Base-by-base conservation (phyloP, 1,140 invertebrate genomes). In the Olivierus martensii region DNA sequence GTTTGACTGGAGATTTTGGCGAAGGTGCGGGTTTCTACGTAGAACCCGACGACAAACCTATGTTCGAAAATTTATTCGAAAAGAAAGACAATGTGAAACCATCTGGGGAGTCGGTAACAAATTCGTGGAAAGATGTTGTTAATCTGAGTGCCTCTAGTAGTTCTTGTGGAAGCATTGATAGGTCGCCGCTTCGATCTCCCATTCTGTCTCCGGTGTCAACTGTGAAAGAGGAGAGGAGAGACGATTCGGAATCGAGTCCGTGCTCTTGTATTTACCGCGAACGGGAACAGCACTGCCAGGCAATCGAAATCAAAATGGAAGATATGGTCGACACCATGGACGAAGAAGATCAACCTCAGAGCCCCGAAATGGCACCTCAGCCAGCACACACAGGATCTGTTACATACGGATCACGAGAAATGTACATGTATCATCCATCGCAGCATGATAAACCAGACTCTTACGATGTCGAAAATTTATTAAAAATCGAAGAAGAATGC, bases 41-140 rank as follows among this genome's bases (percentile, higher is more conserved):
- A 15, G 46, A 15, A 2, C 46, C 18, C 1, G 83, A 85, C 51
- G 82, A 85, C 53, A 78, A 78, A 46, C 83, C 83, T 2, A 77
- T 78, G 36, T 87, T 87, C 60, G 85, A 87, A 61, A 87, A 87
- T 66, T 69, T 87, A 1, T 88, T 87, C 60, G 83, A 84, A 59
- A 84, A 87, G 61, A 87, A 85, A 18, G 35, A 37, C 9, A 56
- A 55, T n/a, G 52, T 52, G 15, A 17, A 44, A 15, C 14, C 47
- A 37, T 28, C 51, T 18, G 19, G 38, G 12, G 52, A 57, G 19
- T 51, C 52, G 12, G 60, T 58, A 17, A 49, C 54, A 15, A 53
- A 53, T 36, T 45, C 61, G 14, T 50, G 75, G 57, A 82, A 76
- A 69, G 78, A 81, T 65, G 79, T 79, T 51, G 79, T 80, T 48